These are phyloP conservation scores for Geodia barretti DNA, from an alignment of 37 sponge, comb jelly and placozoan genomes.

Conservation along the genomic window DNA sequence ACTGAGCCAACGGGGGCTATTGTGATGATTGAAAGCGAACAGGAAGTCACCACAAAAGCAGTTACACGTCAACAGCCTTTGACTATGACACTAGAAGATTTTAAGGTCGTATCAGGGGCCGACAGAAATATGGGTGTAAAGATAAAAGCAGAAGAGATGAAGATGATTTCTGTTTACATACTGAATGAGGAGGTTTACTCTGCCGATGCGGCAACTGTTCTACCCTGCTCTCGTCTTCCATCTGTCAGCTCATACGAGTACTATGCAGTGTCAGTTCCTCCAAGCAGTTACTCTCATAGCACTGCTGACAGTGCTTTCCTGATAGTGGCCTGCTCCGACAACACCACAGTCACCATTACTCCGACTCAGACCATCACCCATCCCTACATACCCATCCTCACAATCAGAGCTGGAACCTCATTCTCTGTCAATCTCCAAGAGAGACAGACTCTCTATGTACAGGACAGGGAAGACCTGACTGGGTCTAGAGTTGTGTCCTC, in stretches of 20 bases:
- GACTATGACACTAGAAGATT: background rate
- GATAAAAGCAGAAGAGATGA: background rate
- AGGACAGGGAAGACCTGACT: conserved; percentile 24
- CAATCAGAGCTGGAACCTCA: conserved; percentile 9
- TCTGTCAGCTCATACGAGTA: conserved; percentile 24
- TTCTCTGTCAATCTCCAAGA: conserved; percentile 5
- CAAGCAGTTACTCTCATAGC: background rate
- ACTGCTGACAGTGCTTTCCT: conserved; percentile 17
- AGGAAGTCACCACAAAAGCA: background rate
- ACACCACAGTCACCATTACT: conserved; percentile 29
- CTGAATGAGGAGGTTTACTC: conserved; percentile 23
- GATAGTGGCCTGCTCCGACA: conserved; percentile 4
- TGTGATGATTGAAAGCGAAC: background rate
- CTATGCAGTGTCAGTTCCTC: conserved; percentile 32
- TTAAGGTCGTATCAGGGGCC: background rate
- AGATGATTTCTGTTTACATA: background rate
- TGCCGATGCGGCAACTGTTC: conserved; percentile 21
- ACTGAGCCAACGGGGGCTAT: background rate
- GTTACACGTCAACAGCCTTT: background rate
- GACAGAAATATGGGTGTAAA: background rate
- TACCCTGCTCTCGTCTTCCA: conserved; percentile 12
- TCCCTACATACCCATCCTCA: background rate
- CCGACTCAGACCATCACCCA: conserved; percentile 20
- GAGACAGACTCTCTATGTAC: conserved; percentile 28
- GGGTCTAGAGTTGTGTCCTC: conserved; percentile 24